phyloP scores from a whole-genome alignment of 2,888 invertebrate species.

The Rhabditoides inermis region DNA sequence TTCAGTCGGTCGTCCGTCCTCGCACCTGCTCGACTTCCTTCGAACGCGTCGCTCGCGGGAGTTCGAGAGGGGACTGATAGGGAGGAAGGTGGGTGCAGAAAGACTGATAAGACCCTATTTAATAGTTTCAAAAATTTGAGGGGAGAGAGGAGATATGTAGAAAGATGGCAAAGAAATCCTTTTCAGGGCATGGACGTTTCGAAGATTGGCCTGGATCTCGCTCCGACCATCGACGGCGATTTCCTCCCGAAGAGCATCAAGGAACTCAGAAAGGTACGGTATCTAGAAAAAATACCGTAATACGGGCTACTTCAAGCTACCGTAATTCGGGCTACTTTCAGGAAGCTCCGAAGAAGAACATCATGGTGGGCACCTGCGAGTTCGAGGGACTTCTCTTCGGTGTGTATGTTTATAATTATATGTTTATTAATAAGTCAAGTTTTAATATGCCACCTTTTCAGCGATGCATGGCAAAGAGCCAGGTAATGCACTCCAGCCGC shows the following conservation, averaged over 20 bases:
- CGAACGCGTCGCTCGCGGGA: conserved; percentile 24
- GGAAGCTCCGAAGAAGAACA: conserved; percentile 34
- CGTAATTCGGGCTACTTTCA: no score
- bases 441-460: no score
- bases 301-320: no score
- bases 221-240: conserved; percentile 27
- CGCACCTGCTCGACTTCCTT: conserved; percentile 23
- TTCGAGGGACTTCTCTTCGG: conserved; percentile 35
- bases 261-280: conserved; percentile 17
- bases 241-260: conserved; percentile 33
- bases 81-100: conserved; percentile 14
- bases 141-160: not conserved
- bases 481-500: no score
- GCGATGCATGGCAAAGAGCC: no score
- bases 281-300: no score
- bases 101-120: no score
- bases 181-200: conserved; percentile 30
- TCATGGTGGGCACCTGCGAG: conserved; percentile 37
- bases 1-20: no score
- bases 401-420: not conserved
- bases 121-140: not conserved
- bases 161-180: not conserved
- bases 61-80: conserved; percentile 28
- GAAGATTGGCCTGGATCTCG: conserved; percentile 31
- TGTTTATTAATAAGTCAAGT: no score